Percentiles rank a stretch among this genome's conserved stretches.
Evolutionary conservation across 2,113 vertebrate species (phyloP).

Genomic region (Calidris pygmaea): DNA sequence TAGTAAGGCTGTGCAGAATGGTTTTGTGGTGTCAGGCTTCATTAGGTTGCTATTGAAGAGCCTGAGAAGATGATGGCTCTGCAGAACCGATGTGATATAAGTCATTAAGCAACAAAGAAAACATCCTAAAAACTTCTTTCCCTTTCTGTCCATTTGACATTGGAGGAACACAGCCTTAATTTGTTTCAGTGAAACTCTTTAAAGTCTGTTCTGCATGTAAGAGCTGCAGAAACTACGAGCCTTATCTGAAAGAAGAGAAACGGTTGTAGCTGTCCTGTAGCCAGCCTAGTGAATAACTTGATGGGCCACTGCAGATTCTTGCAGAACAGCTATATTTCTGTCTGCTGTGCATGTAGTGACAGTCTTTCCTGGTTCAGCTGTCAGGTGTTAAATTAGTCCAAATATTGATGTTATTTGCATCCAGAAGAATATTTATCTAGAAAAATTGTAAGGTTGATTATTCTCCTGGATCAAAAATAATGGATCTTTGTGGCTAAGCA

Average conservation of each 20-base stretch:
- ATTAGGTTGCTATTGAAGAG: background rate
- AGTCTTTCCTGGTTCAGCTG: background rate
- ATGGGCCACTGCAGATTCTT: background rate
- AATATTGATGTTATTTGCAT: background rate
- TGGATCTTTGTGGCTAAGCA: background rate
- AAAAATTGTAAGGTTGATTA: background rate
- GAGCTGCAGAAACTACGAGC: background rate
- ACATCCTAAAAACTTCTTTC: background rate
- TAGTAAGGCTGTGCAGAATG: background rate
- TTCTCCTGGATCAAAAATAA: background rate
- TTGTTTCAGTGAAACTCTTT: background rate
- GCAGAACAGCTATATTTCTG: background rate
- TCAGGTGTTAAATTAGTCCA: background rate
- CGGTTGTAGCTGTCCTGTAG: background rate
- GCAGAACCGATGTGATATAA: background rate
- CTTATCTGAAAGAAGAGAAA: background rate
- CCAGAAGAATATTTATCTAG: background rate
- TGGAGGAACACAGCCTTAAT: background rate
- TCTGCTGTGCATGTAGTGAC: background rate
- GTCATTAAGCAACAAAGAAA: background rate
- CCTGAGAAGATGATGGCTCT: background rate
- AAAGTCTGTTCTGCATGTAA: background rate
- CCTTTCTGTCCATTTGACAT: background rate
- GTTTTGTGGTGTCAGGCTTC: background rate
- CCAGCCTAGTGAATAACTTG: background rate